Evolutionary conservation across 2,113 vertebrate species (phyloP).

Genomic region (Tupaia chinensis): DNA sequence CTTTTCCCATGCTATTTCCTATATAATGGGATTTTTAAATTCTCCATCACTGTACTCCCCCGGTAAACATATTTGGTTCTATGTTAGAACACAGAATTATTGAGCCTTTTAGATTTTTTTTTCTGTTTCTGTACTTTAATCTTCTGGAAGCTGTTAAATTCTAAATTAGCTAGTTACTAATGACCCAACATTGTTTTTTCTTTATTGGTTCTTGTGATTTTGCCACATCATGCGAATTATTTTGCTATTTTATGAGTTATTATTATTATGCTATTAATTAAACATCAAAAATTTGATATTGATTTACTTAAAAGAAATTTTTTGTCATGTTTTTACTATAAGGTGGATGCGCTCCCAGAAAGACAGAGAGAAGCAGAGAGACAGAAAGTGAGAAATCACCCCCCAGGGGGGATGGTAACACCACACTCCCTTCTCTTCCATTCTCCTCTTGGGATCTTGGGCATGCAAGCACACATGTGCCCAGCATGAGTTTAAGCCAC

Average conservation of each 20-base stretch:
- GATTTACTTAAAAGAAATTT: too few species aligned
- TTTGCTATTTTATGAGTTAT: not conserved
- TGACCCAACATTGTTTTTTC: not conserved
- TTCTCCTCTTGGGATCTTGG: too few species aligned
- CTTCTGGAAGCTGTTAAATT: not conserved
- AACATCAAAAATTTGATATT: not conserved
- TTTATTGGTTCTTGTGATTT: not conserved
- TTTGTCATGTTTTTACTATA: too few species aligned
- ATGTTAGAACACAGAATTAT: not conserved
- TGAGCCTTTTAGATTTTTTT: not conserved
- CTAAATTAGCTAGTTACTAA: not conserved
- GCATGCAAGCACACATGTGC: too few species aligned
- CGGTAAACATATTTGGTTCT: not conserved
- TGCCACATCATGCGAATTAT: not conserved
- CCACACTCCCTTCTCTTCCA: too few species aligned
- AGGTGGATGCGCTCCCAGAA: too few species aligned
- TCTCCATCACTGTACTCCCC: rapidly evolving
- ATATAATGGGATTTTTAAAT: not conserved
- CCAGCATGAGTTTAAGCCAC: too few species aligned
- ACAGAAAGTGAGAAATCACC: too few species aligned
- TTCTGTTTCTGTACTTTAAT: not conserved
- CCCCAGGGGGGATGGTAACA: too few species aligned
- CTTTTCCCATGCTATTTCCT: not conserved
- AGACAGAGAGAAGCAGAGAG: too few species aligned
- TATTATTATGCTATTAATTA: not conserved